Percentiles rank a stretch among this genome's conserved stretches.
Conservation (phyloP, 2,888 invertebrate genomes). For the Elaeidobius kamerunicus region DNA sequence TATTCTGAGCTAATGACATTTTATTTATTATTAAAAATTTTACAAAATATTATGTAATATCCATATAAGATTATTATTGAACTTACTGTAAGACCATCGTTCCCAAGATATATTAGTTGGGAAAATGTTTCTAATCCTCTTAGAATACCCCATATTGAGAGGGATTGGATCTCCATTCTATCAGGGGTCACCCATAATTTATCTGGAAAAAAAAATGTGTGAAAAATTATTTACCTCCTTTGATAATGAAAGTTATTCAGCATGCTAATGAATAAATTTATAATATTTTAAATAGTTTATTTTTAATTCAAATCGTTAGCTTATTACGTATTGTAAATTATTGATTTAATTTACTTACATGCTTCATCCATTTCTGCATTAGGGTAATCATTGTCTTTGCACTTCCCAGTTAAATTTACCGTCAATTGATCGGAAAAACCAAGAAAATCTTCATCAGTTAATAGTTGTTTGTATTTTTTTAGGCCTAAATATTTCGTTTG, state of each 20-base stretch:
- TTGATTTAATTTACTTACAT: conserved; percentile 59
- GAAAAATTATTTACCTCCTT: too few species aligned
- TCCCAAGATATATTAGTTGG: conserved; percentile 60
- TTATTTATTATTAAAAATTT: too few species aligned
- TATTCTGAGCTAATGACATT: background rate
- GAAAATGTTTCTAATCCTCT: conserved; percentile 85
- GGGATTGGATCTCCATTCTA: background rate
- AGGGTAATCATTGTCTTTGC: conserved; percentile 60
- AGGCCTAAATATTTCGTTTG: conserved; percentile 15
- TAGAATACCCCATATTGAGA: conserved; percentile 78
- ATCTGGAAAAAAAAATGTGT: background rate
- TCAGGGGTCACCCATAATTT: background rate
- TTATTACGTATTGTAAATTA: too few species aligned
- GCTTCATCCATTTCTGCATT: conserved; percentile 70
- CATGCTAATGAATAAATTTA: too few species aligned
- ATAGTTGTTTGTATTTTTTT: conserved; percentile 22
- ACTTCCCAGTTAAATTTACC: conserved; percentile 58
- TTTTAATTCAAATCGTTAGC: too few species aligned
- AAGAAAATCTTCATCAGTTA: conserved; percentile 33
- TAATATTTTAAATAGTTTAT: too few species aligned
- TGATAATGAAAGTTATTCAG: too few species aligned
- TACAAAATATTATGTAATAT: too few species aligned
- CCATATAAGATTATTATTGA: too few species aligned
- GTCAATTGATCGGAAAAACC: conserved; percentile 53
- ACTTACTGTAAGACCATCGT: conserved; percentile 37